phyloP scores from a whole-genome alignment of 2,797 vertebrate genomes.

The Cyprinodon diabolis region DNA sequence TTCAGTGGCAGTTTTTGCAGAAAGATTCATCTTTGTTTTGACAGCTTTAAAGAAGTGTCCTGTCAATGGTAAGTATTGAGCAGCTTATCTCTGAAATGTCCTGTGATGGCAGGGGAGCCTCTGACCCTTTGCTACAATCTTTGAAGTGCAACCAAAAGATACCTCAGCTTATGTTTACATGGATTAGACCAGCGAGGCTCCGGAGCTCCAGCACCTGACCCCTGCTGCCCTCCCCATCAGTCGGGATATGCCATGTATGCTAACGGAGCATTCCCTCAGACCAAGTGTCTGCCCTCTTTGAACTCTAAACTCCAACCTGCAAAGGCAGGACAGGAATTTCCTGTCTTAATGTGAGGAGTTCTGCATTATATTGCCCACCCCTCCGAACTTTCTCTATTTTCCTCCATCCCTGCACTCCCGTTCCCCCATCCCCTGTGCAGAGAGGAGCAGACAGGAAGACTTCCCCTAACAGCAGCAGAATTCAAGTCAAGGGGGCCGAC shows the following conservation, averaged over 20 bases:
- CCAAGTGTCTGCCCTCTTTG: constrained; percentile 56
- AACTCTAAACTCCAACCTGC: constrained; percentile 61
- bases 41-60: constrained; percentile 55
- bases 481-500: constrained; percentile 61
- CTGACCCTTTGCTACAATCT: constrained; percentile 47
- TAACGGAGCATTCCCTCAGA: constrained; percentile 34
- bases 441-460: constrained; percentile 36
- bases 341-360: constrained; percentile 58
- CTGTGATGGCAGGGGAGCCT: constrained; percentile 44
- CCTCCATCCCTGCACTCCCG: constrained; percentile 31
- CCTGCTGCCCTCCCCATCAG: constrained; percentile 47
- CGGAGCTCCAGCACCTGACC: constrained; percentile 52
- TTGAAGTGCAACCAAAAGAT: constrained; percentile 53
- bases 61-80: constrained; percentile 58
- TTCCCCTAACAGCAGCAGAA: constrained; percentile 52
- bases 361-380: constrained; percentile 30
- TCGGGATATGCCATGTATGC: constrained; percentile 43
- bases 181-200: constrained; percentile 46
- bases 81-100: constrained; percentile 64
- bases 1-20: constrained; percentile 11
- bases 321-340: constrained; percentile 70
- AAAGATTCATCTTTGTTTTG: constrained; percentile 51
- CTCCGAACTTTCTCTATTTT: constrained; percentile 43
- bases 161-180: constrained; percentile 45
- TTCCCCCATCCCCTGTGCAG: constrained; percentile 37